These are phyloP conservation scores for Molossus molossus DNA, from an alignment of 2,797 vertebrate species.

Conservation along the genomic window DNA sequence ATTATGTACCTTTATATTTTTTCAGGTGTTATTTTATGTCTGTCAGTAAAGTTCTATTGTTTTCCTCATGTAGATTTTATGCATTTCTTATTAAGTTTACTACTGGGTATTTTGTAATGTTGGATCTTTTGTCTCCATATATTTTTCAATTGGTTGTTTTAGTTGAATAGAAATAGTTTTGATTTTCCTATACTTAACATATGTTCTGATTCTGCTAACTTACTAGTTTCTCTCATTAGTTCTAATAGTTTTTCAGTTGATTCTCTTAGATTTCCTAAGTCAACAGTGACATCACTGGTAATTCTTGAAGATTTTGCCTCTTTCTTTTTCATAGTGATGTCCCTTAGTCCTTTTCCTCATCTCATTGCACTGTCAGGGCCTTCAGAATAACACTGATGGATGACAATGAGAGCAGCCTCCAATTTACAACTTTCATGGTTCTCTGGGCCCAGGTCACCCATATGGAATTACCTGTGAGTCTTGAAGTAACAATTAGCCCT, in stretches of 20 bases:
- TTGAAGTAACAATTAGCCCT: constrained; percentile 39
- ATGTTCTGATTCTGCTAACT: background rate
- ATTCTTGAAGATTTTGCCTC: constrained; percentile 49
- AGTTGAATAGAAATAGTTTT: constrained; percentile 25
- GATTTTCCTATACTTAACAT: background rate
- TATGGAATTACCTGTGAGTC: constrained; percentile 22
- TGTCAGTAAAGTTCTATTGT: background rate
- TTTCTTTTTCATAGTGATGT: background rate
- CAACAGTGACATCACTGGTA: constrained; percentile 21
- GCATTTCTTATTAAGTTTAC: background rate
- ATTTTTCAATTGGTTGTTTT: background rate
- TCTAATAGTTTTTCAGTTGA: constrained; percentile 17
- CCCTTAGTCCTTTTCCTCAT: constrained; percentile 38
- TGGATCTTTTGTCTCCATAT: constrained; percentile 30
- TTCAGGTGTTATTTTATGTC: constrained; percentile 52
- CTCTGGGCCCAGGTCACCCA: background rate
- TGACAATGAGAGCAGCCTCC: background rate
- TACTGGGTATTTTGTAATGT: background rate
- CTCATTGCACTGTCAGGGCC: background rate
- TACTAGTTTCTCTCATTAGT: background rate
- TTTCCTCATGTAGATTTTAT: background rate
- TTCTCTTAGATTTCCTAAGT: constrained; percentile 58
- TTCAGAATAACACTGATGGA: constrained; percentile 35
- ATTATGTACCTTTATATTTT: background rate
- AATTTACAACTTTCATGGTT: background rate